Evolutionary conservation across 2,113 vertebrate genomes (phyloP), one percentile per base, ranked within the genome.

Genomic region (Hypanus sabinus): DNA sequence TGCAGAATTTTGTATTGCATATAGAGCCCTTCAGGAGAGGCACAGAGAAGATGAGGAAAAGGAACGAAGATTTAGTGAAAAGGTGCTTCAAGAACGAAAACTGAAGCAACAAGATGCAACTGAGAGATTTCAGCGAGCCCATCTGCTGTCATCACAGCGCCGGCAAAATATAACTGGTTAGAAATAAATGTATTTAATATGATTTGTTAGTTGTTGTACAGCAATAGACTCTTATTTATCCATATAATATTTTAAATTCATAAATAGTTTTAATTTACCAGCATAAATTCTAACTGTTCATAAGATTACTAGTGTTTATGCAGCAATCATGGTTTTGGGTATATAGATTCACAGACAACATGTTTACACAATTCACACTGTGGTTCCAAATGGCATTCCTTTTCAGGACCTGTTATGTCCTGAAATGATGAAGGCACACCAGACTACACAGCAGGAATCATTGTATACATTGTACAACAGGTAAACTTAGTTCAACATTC

Each of bases 1-100:
- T 8, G 24, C 36, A 71, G 9, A 38, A 92, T 92, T 92, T 92
- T 92, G 68, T 46, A 16, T 95, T 95, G 94, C 94, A 95, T 94
- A 77, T 94, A 99, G 98, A 97, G 97, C 96, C 94, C 96, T 98
- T 95, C 97, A 98, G 96, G 97, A 98, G 91, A 98, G 95, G 95
- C 95, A 94, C 94, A 98, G 95, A 94, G 96, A 97, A 95, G 96
- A 97, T 95, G 97, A 98, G 94, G 95, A 97, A 94, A 97, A 96
- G 96, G 98, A 99, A 94, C 94, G 97, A 94, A 97, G 94, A 94
- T 95, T 97, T 94, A 97, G 98, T 95, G 97, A 99, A 83, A 96
- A 96, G 77, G 96, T 98, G 95, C 96, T 99, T 38, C 97, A 97
- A 93, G 97, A 98, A 94, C 97, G 98, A 94, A 98, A 96, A 92